phyloP scores from a whole-genome alignment of 1,140 invertebrate species.

The Lordiphosa collinella region DNA sequence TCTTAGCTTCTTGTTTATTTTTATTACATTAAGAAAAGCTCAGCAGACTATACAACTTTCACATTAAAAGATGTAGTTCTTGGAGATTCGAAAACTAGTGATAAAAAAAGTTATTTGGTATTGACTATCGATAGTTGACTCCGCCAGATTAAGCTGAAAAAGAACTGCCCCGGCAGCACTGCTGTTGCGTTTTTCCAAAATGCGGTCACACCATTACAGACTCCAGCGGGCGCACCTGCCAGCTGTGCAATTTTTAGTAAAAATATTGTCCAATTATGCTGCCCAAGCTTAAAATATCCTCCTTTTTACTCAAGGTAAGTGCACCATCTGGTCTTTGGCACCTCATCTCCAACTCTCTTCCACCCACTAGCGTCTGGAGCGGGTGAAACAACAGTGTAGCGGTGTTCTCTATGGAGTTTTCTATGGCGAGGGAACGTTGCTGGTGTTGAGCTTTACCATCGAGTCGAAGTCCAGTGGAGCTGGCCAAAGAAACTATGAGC shows the following conservation, averaged over 20 bases:
- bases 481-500: conserved; percentile 80
- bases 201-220: too few species aligned
- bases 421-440: conserved; percentile 84
- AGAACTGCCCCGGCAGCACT: too few species aligned
- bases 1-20: too few species aligned
- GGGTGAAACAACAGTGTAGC: conserved; percentile 81
- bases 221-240: conserved; percentile 20
- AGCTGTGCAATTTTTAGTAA: conserved; percentile 54
- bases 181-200: too few species aligned
- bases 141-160: too few species aligned
- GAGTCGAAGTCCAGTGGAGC: conserved; percentile 80
- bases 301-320: conserved; percentile 79
- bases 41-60: too few species aligned
- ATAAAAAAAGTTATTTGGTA: too few species aligned
- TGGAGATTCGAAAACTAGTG: too few species aligned
- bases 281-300: conserved; percentile 80
- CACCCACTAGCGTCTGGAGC: conserved; percentile 81
- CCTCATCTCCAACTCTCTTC: conserved; percentile 16
- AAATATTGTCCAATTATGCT: conserved; percentile 61
- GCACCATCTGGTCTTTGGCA: neutral
- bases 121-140: too few species aligned
- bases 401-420: conserved; percentile 88
- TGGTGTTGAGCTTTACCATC: conserved; percentile 84
- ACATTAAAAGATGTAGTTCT: too few species aligned
- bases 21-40: too few species aligned